Evolutionary conservation across 2,113 vertebrate genomes (phyloP).

Genomic region (Daboia siamensis): DNA sequence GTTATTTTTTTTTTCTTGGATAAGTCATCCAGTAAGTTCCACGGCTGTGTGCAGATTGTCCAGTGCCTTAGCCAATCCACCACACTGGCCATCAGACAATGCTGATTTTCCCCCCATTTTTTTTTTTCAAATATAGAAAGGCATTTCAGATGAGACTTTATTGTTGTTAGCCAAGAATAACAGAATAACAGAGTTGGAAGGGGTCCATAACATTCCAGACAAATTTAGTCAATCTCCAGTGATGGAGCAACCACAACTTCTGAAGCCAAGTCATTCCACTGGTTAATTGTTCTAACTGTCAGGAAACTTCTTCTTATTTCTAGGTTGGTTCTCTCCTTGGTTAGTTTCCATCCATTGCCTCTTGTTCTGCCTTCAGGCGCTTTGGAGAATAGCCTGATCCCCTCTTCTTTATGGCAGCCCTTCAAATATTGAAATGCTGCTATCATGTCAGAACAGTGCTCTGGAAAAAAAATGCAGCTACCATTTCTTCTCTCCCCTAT

Average conservation of each 20-base stretch:
- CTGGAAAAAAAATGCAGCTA: not conserved
- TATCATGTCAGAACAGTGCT: not conserved
- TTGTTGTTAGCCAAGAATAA: not conserved
- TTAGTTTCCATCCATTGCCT: not conserved
- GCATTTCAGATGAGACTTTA: not conserved
- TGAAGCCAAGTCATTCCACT: not conserved
- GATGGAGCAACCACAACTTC: not conserved
- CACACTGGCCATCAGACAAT: not conserved
- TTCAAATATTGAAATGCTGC: not conserved
- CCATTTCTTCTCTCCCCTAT: not conserved
- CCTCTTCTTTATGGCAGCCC: not conserved
- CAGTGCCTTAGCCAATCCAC: not conserved
- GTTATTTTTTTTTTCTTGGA: not conserved
- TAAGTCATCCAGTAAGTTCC: not conserved
- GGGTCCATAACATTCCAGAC: not conserved
- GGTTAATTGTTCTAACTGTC: not conserved
- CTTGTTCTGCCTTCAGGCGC: not conserved
- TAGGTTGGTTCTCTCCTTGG: not conserved
- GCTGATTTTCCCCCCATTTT: not conserved
- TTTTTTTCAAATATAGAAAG: not conserved
- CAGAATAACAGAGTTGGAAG: not conserved
- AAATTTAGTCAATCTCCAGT: not conserved
- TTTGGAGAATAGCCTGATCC: too few relatives aligned
- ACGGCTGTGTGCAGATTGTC: not conserved
- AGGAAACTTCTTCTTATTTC: not conserved